Percentiles rank a stretch among this genome's conserved stretches.
Evolutionary conservation across 2,797 vertebrate genomes (phyloP).

Genomic region (Denticeps clupeoides): DNA sequence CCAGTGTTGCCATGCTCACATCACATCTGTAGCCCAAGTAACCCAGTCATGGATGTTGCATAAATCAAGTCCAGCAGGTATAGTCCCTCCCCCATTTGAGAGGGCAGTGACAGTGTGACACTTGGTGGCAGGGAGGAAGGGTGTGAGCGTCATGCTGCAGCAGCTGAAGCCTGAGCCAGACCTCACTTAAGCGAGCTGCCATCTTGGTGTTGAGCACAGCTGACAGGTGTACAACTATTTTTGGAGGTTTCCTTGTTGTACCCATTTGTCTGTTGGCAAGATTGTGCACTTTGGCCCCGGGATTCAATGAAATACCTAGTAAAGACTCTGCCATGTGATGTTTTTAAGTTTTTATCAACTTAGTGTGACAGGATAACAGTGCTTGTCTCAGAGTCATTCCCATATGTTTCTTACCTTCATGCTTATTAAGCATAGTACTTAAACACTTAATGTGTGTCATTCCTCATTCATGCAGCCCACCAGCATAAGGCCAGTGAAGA

Average conservation of each 20-base stretch:
- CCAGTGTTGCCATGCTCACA: neutral
- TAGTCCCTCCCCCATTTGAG: constrained; percentile 10
- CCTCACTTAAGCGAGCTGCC: constrained; percentile 39
- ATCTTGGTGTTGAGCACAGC: constrained; percentile 43
- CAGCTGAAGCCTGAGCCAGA: constrained; percentile 34
- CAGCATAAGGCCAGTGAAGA: no score
- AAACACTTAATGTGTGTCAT: no score
- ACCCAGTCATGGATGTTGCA: neutral
- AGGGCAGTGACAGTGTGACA: constrained; percentile 16
- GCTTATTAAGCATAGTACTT: no score
- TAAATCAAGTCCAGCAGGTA: neutral
- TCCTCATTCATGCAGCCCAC: no score
- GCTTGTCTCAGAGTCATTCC: no score
- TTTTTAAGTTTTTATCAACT: no score
- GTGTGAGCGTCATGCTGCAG: constrained; percentile 23
- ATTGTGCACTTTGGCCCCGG: constrained; percentile 6
- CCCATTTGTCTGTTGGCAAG: constrained; percentile 24
- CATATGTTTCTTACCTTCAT: no score
- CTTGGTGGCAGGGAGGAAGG: constrained; percentile 24
- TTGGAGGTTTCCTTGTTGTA: constrained; percentile 48
- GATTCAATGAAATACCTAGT: constrained; percentile 14
- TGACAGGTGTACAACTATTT: constrained; percentile 64
- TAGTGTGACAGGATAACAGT: neutral
- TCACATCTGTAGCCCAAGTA: neutral
- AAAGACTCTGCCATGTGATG: neutral